A percentile compares a stretch with the other conserved stretches of the same genome.
Evolutionary conservation across 2,888 invertebrate species (phyloP).

Genomic region (Euproctis similis): DNA sequence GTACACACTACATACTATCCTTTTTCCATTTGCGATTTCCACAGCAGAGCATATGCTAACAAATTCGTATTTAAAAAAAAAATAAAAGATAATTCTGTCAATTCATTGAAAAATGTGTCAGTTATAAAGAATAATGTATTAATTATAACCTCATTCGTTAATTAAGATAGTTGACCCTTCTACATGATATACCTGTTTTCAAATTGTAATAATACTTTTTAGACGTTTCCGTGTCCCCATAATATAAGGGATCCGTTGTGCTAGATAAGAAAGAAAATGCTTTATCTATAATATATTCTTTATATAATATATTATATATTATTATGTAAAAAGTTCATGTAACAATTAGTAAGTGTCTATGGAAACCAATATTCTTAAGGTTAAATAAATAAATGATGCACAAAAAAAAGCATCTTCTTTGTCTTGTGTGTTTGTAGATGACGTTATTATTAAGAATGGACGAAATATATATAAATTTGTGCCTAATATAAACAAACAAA

Average conservation of each 20-base stretch:
- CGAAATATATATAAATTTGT: constrained; percentile 50
- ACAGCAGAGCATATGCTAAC: constrained; percentile 40
- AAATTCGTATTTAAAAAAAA: constrained; percentile 33
- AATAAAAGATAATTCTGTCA: constrained; percentile 57
- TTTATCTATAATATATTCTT: constrained; percentile 74
- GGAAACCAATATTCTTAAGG: constrained; percentile 37
- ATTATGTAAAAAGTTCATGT: constrained; percentile 70
- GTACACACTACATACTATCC: constrained; percentile 11
- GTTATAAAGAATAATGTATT: constrained; percentile 53
- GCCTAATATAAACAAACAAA: constrained; percentile 68
- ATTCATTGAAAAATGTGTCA: constrained; percentile 69
- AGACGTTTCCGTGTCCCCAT: constrained; percentile 63
- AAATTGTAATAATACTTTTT: constrained; percentile 50
- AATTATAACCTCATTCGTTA: constrained; percentile 44
- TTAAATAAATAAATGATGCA: constrained; percentile 50
- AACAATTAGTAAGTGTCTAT: constrained; percentile 70
- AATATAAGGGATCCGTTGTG: constrained; percentile 64
- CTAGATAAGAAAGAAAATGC: constrained; percentile 68
- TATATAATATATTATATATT: constrained; percentile 74
- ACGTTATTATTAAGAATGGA: constrained; percentile 37
- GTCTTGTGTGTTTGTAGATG: constrained; percentile 63
- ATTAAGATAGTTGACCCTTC: constrained; percentile 52
- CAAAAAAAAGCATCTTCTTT: constrained; percentile 55
- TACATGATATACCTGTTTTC: constrained; percentile 49
- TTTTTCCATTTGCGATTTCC: constrained; percentile 31